A percentile compares a stretch with the other conserved stretches of the same genome.
Conservation (phyloP, 2,113 vertebrate genomes). For the Sus scrofa region T2T-Sscrofa CM000814.6:3007501-3008000, state of each 20-base stretch:
- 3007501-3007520: fast-evolving
- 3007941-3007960: fast-evolving
- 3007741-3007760: constrained; percentile 71
- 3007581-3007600: background rate
- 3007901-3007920: fast-evolving
- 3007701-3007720: constrained; percentile 63
- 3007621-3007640: constrained; percentile 62
- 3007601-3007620: constrained; percentile 5
- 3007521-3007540: fast-evolving
- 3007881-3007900: background rate
- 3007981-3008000: background rate
- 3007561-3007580: background rate
- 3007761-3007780: background rate
- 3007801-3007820: background rate
- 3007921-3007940: background rate
- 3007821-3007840: background rate
- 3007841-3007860: background rate
- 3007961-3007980: fast-evolving
- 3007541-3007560: background rate
- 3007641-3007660: constrained; percentile 45
- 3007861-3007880: background rate
- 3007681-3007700: constrained; percentile 54
- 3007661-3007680: constrained; percentile 67
- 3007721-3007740: constrained; percentile 74
- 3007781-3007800: constrained; percentile 28